phyloP scores from a whole-genome alignment of 2,797 vertebrate species.

The Acanthopagrus latus region DNA sequence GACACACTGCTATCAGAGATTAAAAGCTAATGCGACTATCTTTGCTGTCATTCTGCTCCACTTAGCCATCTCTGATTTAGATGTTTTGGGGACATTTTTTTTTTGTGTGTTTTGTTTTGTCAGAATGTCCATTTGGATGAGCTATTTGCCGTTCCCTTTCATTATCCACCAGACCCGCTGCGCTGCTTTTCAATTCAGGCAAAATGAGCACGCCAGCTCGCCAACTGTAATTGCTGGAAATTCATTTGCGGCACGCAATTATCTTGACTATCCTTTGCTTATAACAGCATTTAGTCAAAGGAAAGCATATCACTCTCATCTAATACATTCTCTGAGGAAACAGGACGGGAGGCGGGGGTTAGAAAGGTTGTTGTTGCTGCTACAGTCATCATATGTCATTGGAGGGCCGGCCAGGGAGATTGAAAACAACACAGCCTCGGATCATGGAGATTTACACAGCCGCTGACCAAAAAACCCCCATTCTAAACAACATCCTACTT shows the following conservation, averaged over 20 bases:
- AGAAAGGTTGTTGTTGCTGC: not conserved
- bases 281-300: constrained; percentile 46
- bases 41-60: constrained; percentile 30
- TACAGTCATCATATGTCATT: constrained; percentile 40
- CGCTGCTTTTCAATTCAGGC: constrained; percentile 35
- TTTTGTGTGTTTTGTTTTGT: constrained; percentile 40
- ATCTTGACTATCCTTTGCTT: constrained; percentile 44
- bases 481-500: constrained; percentile 28
- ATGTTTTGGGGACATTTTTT: constrained; percentile 23
- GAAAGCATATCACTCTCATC: constrained; percentile 28
- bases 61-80: constrained; percentile 47
- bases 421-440: not conserved
- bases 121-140: constrained; percentile 35
- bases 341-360: not conserved
- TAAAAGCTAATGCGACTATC: constrained; percentile 40
- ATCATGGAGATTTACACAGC: constrained; percentile 36
- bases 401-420: constrained; percentile 4
- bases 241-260: constrained; percentile 62
- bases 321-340: constrained; percentile 30
- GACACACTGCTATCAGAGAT: constrained; percentile 44
- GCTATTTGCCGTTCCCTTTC: constrained; percentile 47
- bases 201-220: constrained; percentile 21
- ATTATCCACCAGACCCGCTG: constrained; percentile 47
- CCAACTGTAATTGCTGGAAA: constrained; percentile 39
- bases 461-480: constrained; percentile 19